Evolutionary conservation across 2,888 invertebrate species (phyloP).

Genomic region (Physocephala rufipes): DNA sequence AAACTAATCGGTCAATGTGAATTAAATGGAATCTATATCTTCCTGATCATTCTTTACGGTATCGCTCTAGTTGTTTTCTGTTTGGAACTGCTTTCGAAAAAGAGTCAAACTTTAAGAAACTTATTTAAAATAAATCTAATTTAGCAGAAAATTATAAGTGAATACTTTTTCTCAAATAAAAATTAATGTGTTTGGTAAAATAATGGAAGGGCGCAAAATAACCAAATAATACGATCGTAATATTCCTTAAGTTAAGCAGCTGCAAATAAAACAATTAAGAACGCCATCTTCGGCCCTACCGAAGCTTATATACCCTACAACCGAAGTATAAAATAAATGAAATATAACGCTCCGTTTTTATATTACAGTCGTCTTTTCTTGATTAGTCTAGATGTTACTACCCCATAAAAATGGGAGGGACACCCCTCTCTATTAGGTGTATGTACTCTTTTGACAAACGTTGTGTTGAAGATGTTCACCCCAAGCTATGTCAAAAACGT

Average conservation of each 20-base stretch:
- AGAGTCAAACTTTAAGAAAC: neutral
- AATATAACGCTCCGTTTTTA: too few species aligned
- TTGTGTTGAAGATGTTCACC: too few species aligned
- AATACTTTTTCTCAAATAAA: too few species aligned
- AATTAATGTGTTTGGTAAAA: too few species aligned
- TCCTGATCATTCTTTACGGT: slow-evolving; percentile 24
- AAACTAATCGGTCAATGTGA: slow-evolving; percentile 28
- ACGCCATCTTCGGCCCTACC: slow-evolving; percentile 45
- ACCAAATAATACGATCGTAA: too few species aligned
- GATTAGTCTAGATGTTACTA: slow-evolving; percentile 47
- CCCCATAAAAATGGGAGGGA: slow-evolving; percentile 43
- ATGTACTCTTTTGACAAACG: too few species aligned
- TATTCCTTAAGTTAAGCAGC: too few species aligned
- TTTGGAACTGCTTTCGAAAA: slow-evolving; percentile 34
- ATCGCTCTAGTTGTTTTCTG: slow-evolving; percentile 33
- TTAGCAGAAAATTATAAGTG: neutral
- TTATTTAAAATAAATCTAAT: neutral
- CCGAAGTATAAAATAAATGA: too few species aligned
- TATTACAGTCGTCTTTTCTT: slow-evolving; percentile 45
- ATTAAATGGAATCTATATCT: slow-evolving; percentile 25
- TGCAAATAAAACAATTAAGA: too few species aligned
- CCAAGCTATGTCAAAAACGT: too few species aligned
- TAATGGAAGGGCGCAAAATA: too few species aligned
- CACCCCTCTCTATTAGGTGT: too few species aligned
- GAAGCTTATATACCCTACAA: slow-evolving; percentile 43